Percentiles rank a stretch among this genome's conserved stretches.
phyloP scores from a whole-genome alignment of 2,113 vertebrate genomes.

The Protomyctophum bolini region DNA sequence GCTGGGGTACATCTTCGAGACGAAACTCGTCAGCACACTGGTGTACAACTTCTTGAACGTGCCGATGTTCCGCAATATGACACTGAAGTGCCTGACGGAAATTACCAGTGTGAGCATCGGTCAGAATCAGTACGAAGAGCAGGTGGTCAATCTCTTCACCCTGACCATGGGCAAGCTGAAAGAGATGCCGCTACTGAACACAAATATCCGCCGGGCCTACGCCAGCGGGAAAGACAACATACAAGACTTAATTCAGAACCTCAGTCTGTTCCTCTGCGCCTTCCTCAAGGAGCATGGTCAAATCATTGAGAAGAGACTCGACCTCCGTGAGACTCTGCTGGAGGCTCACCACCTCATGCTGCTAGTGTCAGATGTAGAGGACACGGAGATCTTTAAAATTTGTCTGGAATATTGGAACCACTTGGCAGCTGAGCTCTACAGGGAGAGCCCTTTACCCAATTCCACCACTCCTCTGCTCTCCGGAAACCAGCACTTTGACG shows the following conservation, averaged over 20 bases:
- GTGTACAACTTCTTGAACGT: slow-evolving; percentile 99
- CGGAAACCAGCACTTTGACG: slow-evolving; percentile 96
- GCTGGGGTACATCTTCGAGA: slow-evolving; percentile 98
- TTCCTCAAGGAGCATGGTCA: slow-evolving; percentile 98
- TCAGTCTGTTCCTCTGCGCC: slow-evolving; percentile 98
- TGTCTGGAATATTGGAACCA: slow-evolving; percentile 99
- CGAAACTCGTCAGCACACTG: slow-evolving; percentile 97
- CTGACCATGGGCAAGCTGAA: slow-evolving; percentile 99
- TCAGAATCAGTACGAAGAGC: slow-evolving; percentile 96
- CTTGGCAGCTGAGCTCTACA: slow-evolving; percentile 94
- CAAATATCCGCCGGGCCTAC: slow-evolving; percentile 95
- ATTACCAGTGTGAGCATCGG: slow-evolving; percentile 92
- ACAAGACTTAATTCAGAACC: slow-evolving; percentile 99
- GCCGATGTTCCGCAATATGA: slow-evolving; percentile 98
- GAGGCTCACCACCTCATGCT: slow-evolving; percentile 99
- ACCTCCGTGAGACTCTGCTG: slow-evolving; percentile 96
- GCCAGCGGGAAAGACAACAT: slow-evolving; percentile 98
- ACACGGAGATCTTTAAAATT: slow-evolving; percentile 99
- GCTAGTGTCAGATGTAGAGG: slow-evolving; percentile 97
- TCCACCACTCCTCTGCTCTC: slow-evolving; percentile 93
- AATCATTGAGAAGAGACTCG: slow-evolving; percentile 94
- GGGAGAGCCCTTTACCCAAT: slow-evolving; percentile 96
- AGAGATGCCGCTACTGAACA: slow-evolving; percentile 99
- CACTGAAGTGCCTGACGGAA: slow-evolving; percentile 98
- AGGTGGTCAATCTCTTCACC: slow-evolving; percentile 96